Evolutionary conservation across 1,140 invertebrate species (phyloP).

Genomic region (Temnothorax curvispinosus): DNA sequence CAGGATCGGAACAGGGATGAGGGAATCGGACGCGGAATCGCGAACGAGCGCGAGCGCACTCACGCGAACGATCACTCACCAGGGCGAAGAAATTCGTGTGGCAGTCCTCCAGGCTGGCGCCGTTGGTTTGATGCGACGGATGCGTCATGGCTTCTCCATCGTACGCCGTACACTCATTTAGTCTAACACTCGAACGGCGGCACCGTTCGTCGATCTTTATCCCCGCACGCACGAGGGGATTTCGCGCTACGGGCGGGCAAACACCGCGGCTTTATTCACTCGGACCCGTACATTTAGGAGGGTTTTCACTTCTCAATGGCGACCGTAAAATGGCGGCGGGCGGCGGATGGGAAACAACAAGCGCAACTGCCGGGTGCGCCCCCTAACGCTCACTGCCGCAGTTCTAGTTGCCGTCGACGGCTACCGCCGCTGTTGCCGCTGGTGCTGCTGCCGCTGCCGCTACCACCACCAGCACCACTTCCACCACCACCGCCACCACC

Average conservation of each 20-base stretch:
- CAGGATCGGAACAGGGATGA: too few species aligned
- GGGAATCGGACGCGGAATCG: neutral
- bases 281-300: constrained; percentile 89
- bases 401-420: constrained; percentile 56
- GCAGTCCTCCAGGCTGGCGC: constrained; percentile 99
- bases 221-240: constrained; percentile 55
- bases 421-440: constrained; percentile 70
- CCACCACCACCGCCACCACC: neutral
- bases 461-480: neutral
- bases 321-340: constrained; percentile 94
- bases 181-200: constrained; percentile 86
- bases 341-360: constrained; percentile 92
- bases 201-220: constrained; percentile 79
- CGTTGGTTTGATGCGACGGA: constrained; percentile 99
- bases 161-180: constrained; percentile 86
- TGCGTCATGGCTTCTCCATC: constrained; percentile 98
- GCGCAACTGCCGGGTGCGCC: constrained; percentile 80
- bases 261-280: constrained; percentile 77
- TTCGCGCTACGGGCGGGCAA: constrained; percentile 63
- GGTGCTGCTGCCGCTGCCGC: constrained; percentile 61
- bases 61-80: constrained; percentile 91
- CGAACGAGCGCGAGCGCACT: neutral
- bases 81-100: constrained; percentile 99
- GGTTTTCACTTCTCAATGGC: constrained; percentile 96
- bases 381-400: constrained; percentile 67